A percentile compares a stretch with the other conserved stretches of the same genome.
phyloP scores from a whole-genome alignment of 2,888 invertebrate genomes.

The Yponomeuta sedellus region DNA sequence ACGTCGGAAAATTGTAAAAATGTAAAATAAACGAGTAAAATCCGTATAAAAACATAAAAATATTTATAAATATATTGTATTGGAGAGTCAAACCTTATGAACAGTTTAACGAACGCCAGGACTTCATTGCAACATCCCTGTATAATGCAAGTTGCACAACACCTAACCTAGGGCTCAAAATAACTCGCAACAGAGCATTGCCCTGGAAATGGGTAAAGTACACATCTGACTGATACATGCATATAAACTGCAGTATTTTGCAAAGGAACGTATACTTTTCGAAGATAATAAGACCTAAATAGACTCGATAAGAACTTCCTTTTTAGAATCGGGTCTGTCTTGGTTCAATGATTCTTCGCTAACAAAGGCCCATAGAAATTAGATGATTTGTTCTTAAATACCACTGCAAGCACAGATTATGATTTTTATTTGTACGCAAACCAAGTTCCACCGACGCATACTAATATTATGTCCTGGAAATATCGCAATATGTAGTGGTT shows the following conservation, averaged over 20 bases:
- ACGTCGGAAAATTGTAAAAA: too few relatives aligned
- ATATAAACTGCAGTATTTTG: not conserved
- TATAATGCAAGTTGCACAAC: slow-evolving; percentile 10
- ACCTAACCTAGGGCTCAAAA: slow-evolving; percentile 4
- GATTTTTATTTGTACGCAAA: too few relatives aligned
- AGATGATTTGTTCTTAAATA: not conserved
- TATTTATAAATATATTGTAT: too few relatives aligned
- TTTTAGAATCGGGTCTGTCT: not conserved
- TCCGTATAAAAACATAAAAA: too few relatives aligned
- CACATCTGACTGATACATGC: not conserved
- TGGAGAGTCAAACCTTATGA: too few relatives aligned
- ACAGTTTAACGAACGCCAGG: too few relatives aligned
- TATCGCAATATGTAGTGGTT: too few relatives aligned
- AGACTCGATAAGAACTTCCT: not conserved
- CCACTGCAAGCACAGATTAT: too few relatives aligned
- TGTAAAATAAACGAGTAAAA: too few relatives aligned
- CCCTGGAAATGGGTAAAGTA: slow-evolving; percentile 1
- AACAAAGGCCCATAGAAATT: not conserved
- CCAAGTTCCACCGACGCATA: too few relatives aligned
- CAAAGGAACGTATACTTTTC: not conserved
- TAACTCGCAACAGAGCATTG: slow-evolving; percentile 8
- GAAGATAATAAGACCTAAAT: not conserved
- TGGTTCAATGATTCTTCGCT: not conserved
- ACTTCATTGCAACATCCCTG: not conserved
- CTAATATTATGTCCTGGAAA: too few relatives aligned